Evolutionary conservation across 2,888 invertebrate species (phyloP), one percentile per base, ranked within the genome.

Genomic region (Cataglyphis rosenhaueri): DNA sequence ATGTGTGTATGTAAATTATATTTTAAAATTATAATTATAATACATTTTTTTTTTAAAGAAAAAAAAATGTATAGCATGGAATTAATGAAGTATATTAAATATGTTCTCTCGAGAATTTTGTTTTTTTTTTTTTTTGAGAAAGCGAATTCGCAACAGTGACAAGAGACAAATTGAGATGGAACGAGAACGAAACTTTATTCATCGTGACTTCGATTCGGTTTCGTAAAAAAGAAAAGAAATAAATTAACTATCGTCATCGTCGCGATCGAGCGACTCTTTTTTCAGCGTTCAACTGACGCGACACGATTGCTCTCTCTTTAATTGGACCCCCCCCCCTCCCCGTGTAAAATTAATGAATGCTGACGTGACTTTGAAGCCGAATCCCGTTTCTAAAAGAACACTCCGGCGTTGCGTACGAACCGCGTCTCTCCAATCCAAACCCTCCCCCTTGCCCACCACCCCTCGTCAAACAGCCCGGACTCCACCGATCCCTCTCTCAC

Each of bases 261-360:
- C 44, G 66, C 21, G 38, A 10, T 15, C 18, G 52, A 9, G 2
- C 29, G 15, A 4, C 32, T 18, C 32, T 79, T 68, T 66, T 79
- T 68, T 66, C 12, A 65, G 41, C 25, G 32, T 41, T 76, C 41
- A 66, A 55, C 41, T 10, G 57, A 15, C 57, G 32, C 59, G 44
- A 12, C 48, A 9, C 35, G 81, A 9, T 32, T 55, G n/a, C 44
- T 84, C 12, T 41, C 41, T 48, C 44, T 44, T 6, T 87, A 86
- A 86, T 87, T 87, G 81, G 78, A 85, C 65, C 29, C 12, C 21
- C 44, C 21, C 21, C 21, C 44, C 21, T 0, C 21, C 57, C 9
- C 64, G 74, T 62, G 74, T 62, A 71, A 86, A 84, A 83, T 84
- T 87, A 86, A 87, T 84, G 82, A 83, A 85, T 83, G 71, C 70